Conservation (phyloP, 2,888 invertebrate species). For the Leptodirus hochenwartii region DNA sequence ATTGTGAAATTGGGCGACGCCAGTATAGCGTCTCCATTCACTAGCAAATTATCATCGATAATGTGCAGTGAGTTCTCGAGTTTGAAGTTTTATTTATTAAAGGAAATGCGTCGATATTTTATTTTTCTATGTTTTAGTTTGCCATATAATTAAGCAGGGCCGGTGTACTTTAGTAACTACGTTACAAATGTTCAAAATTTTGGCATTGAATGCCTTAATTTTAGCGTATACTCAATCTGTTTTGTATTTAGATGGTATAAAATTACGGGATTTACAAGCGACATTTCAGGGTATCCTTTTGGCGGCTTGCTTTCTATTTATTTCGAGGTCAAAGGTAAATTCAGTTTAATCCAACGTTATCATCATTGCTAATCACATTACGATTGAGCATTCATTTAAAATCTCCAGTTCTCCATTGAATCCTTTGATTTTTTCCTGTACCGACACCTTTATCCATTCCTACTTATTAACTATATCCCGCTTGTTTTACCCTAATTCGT, state of each 20-base stretch:
- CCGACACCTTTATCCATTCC: not conserved
- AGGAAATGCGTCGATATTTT: not conserved
- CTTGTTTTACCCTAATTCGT: no score
- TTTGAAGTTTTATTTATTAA: conserved; percentile 4
- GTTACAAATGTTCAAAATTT: conserved; percentile 99
- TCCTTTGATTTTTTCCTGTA: not conserved
- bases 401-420: no score
- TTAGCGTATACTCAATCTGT: conserved; percentile 98
- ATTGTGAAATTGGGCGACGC: conserved; percentile 95
- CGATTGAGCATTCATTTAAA: no score
- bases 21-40: conserved; percentile 97
- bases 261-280: conserved; percentile 94
- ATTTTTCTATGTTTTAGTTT: conserved; percentile 45
- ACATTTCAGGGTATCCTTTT: conserved; percentile 90
- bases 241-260: conserved; percentile 92
- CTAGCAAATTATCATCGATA: conserved; percentile 90
- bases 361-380: not conserved
- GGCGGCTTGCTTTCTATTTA: conserved; percentile 95
- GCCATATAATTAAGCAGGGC: conserved; percentile 98
- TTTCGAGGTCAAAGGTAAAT: conserved; percentile 88
- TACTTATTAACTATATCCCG: no score
- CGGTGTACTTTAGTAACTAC: conserved; percentile 98
- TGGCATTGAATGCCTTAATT: conserved; percentile 93
- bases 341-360: no score
- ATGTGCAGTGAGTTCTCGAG: conserved; percentile 62